Evolutionary conservation across 2,888 invertebrate species (phyloP), one percentile per base, ranked within the genome.

Genomic region (Standfussiana lucernea): DNA sequence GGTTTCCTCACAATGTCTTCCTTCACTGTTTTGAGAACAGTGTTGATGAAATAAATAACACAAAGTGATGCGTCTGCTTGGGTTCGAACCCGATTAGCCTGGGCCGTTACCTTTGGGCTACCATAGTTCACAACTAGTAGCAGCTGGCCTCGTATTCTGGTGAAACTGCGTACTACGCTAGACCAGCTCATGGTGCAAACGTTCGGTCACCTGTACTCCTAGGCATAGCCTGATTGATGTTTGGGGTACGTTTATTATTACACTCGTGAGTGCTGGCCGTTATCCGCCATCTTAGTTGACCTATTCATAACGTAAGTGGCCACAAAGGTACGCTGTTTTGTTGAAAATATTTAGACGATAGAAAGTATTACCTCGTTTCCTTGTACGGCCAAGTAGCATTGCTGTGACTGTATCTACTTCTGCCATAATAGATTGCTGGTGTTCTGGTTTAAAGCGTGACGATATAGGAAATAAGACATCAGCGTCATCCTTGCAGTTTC

Each of bases 221-320:
- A 75, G 28, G 53, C 47, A 47, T 75, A 35, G 45, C 13, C 82
- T 68, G 67, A 75, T 82, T 56, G 28, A 79, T 82, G 79, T 53
- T 79, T 79, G 47, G 28, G 81, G 35, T 74, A 78, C 65, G 47
- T 59, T 66, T 72, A 68, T 66, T 77, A 35, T 64, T 35, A 61
- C 68, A 45, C 37, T 65, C 37, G 72, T 67, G 75, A 75, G 66
- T n/a, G 35, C 47, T 81, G 2, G 15, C 59, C 35, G 18, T 65
- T 74, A 75, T 79, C 81, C 42, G 42, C 75, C 59, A 59, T 81
- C 81, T 59, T 59, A 50, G 47, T 74, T 74, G 75, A 75, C 75
- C 50, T 81, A 37, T 81, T 59, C 65, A 80, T 65, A 47, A 65
- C 13, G 10, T 35, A 66, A 78, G 65, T 81, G 47, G 65, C 18